Conservation (phyloP, 2,797 vertebrate genomes). For the Rhinella marina region DNA sequence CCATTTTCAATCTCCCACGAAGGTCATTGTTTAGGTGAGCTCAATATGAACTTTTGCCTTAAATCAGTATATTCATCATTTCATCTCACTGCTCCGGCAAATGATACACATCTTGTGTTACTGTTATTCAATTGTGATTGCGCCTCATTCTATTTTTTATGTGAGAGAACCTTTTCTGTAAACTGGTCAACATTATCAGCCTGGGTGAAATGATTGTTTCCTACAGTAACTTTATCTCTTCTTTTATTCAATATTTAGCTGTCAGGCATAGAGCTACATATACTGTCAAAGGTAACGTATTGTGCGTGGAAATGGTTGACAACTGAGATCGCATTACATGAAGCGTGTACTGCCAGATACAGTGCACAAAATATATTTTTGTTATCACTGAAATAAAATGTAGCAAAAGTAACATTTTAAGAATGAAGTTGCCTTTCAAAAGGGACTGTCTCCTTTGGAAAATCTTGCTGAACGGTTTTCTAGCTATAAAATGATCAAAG, state of each 20-base stretch:
- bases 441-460: no score
- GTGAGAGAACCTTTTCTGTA: conserved; percentile 34
- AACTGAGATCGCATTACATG: conserved; percentile 15
- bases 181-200: conserved; percentile 52
- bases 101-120: conserved; percentile 56
- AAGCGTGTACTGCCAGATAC: neutral
- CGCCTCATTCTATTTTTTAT: conserved; percentile 40
- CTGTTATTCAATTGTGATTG: conserved; percentile 57
- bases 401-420: neutral
- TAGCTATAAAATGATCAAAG: no score
- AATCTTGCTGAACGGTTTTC: no score
- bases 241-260: conserved; percentile 51
- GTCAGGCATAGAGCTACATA: conserved; percentile 21
- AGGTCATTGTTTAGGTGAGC: conserved; percentile 44
- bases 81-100: conserved; percentile 29
- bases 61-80: conserved; percentile 47
- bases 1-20: conserved; percentile 53
- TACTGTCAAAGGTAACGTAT: conserved; percentile 32
- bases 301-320: neutral
- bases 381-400: conserved; percentile 11
- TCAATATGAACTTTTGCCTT: conserved; percentile 41
- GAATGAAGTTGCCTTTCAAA: neutral
- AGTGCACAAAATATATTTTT: neutral
- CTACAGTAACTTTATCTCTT: conserved; percentile 39
- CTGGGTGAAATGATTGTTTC: conserved; percentile 43